Percentiles rank a stretch among this genome's conserved stretches.
Evolutionary conservation across 2,888 invertebrate species (phyloP).

Genomic region (Mimumesa dahlbomi): DNA sequence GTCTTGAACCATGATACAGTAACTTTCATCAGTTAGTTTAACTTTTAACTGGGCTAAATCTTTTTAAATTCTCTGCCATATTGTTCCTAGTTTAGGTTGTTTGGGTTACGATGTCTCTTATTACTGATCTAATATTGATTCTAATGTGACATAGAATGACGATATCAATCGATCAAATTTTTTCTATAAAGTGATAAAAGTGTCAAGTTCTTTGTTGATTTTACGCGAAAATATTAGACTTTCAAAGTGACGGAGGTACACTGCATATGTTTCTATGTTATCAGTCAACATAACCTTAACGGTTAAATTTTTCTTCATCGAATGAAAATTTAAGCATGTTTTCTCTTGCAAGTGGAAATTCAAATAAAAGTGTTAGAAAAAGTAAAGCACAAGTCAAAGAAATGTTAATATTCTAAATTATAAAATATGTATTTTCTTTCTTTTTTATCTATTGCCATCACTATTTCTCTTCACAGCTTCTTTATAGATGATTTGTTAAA

Average conservation of each 20-base stretch:
- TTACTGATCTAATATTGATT: not conserved
- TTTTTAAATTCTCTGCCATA: constrained; percentile 1
- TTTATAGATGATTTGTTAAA: not conserved
- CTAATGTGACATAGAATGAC: not conserved
- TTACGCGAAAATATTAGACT: not conserved
- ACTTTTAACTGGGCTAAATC: too few relatives aligned
- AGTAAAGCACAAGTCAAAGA: too few relatives aligned
- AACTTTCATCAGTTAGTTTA: too few relatives aligned
- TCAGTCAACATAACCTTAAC: constrained; percentile 33
- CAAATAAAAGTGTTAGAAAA: too few relatives aligned
- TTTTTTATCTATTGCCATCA: too few relatives aligned
- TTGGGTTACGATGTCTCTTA: not conserved
- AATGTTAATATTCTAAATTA: not conserved
- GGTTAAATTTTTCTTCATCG: not conserved
- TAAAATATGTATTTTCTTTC: not conserved
- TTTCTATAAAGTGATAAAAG: too few relatives aligned
- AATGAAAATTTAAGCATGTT: not conserved
- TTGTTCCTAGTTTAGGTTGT: not conserved
- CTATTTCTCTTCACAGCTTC: not conserved
- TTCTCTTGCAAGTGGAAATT: too few relatives aligned
- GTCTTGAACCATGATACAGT: too few relatives aligned
- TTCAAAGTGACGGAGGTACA: constrained; percentile 33
- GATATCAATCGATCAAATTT: not conserved
- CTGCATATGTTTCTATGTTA: constrained; percentile 21
- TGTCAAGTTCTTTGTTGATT: too few relatives aligned